A percentile compares a stretch with the other conserved stretches of the same genome.
Evolutionary conservation across 1,140 invertebrate species (phyloP).

Genomic region (Streblospio benedicti): DNA sequence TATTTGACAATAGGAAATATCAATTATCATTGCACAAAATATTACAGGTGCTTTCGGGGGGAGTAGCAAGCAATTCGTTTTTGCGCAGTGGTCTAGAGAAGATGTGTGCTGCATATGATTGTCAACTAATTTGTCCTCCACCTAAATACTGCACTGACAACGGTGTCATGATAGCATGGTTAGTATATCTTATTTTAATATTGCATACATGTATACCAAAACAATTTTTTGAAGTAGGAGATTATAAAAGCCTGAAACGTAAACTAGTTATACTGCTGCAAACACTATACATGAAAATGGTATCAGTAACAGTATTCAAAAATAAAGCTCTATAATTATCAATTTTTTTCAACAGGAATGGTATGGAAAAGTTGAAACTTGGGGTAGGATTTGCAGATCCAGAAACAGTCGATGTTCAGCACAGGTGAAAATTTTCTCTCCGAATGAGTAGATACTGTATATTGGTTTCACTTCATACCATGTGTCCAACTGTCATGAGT

Average conservation of each 20-base stretch:
- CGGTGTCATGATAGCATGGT: conserved; percentile 98
- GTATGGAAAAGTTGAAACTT: conserved; percentile 61
- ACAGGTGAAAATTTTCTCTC: conserved; percentile 46
- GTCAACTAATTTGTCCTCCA: conserved; percentile 64
- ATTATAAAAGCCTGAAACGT: background rate
- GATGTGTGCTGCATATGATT: conserved; percentile 60
- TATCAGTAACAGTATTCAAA: background rate
- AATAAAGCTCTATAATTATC: background rate
- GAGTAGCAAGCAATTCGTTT: conserved; percentile 86
- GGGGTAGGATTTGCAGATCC: conserved; percentile 40
- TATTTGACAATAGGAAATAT: background rate
- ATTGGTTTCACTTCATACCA: background rate
- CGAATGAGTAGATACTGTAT: background rate
- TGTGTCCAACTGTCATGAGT: no score
- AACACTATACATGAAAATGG: background rate
- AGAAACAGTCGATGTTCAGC: conserved; percentile 45
- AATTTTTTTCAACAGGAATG: conserved; percentile 55
- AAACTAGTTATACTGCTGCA: background rate
- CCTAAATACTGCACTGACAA: conserved; percentile 90
- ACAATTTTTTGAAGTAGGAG: background rate
- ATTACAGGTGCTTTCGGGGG: conserved; percentile 78
- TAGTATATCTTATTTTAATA: conserved; percentile 19
- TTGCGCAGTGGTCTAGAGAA: conserved; percentile 61
- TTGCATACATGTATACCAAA: background rate
- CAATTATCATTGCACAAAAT: background rate